Conservation (phyloP, 2,113 vertebrate genomes). For the Plectropomus leopardus region DNA sequence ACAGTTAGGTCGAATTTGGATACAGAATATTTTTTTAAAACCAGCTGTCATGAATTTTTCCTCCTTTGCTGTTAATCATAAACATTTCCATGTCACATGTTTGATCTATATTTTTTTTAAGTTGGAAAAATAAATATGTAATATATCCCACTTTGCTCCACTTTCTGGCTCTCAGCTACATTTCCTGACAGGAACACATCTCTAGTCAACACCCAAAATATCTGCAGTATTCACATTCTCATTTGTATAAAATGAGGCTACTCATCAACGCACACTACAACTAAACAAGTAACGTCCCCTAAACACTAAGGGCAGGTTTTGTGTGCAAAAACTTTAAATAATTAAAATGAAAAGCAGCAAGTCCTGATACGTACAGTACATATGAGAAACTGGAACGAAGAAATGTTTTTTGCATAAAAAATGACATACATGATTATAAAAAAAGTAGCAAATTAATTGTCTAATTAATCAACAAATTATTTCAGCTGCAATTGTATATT, state of each 20-base stretch:
- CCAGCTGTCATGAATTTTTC: background rate
- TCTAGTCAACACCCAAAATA: background rate
- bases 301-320: too few relatives aligned
- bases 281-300: too few relatives aligned
- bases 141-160: constrained; percentile 3
- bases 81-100: background rate
- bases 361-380: too few relatives aligned
- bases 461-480: too few relatives aligned
- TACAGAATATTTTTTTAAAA: background rate
- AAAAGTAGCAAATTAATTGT: too few relatives aligned
- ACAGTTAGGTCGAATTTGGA: background rate
- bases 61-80: background rate
- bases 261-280: background rate
- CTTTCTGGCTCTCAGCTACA: constrained; percentile 8
- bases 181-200: background rate
- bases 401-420: too few relatives aligned
- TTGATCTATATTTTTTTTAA: background rate
- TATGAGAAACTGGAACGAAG: too few relatives aligned
- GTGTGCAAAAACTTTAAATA: too few relatives aligned
- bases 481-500: too few relatives aligned
- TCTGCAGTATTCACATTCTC: background rate
- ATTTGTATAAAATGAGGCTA: background rate
- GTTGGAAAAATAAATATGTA: background rate
- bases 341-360: too few relatives aligned
- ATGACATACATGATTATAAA: too few relatives aligned